A percentile compares a stretch with the other conserved stretches of the same genome.
Evolutionary conservation across 2,797 vertebrate genomes (phyloP).

Genomic region (Cossypha heuglini): DNA sequence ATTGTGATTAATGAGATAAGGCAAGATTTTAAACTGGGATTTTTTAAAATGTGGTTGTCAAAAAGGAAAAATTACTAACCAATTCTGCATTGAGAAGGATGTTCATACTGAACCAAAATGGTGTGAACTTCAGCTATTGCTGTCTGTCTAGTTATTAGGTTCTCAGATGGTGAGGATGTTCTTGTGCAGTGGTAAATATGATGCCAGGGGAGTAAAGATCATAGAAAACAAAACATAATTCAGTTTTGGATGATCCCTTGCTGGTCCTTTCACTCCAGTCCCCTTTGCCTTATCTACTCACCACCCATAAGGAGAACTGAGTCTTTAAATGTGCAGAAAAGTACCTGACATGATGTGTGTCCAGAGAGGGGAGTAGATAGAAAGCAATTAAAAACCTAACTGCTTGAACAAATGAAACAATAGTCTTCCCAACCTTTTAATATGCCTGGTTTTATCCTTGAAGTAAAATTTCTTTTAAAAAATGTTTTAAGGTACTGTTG

Average conservation of each 20-base stretch:
- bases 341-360: neutral
- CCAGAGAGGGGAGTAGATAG: neutral
- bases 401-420: neutral
- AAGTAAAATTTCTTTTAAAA: neutral
- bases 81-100: neutral
- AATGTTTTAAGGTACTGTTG: neutral
- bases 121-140: neutral
- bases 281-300: neutral
- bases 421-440: neutral
- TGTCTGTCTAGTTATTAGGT: neutral
- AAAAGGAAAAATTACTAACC: neutral
- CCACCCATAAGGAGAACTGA: neutral
- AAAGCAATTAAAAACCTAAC: neutral
- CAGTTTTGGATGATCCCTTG: neutral
- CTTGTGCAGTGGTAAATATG: neutral
- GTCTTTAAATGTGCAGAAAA: neutral
- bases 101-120: neutral
- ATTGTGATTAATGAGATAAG: neutral
- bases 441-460: neutral
- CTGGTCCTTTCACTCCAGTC: neutral
- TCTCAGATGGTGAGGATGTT: neutral
- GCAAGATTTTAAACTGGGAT: neutral
- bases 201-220: neutral
- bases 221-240: neutral
- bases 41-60: neutral